Conservation (phyloP, 37 sponge, comb jelly and placozoan genomes). For the Ephydatia muelleri region DNA sequence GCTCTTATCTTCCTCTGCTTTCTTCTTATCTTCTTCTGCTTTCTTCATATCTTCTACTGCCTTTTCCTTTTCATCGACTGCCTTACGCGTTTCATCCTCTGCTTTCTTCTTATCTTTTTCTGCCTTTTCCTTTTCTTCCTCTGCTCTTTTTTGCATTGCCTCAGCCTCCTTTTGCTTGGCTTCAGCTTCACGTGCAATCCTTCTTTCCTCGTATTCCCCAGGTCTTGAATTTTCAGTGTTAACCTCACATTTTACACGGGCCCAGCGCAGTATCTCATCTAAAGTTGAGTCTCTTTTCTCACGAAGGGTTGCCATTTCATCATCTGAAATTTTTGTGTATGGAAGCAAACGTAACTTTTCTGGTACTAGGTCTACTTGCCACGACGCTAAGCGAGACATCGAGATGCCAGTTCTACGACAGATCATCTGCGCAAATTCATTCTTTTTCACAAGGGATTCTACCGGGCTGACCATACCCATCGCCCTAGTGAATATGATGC, state of each 20-base stretch:
- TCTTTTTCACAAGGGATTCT: neutral
- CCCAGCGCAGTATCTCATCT: neutral
- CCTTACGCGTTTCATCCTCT: neutral
- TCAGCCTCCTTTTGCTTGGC: neutral
- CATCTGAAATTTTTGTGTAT: neutral
- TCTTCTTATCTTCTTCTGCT: neutral
- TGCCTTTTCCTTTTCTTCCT: too few relatives aligned
- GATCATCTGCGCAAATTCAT: neutral
- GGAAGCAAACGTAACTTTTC: neutral
- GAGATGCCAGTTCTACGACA: neutral
- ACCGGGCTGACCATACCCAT: neutral
- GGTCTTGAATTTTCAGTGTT: neutral
- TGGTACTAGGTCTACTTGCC: neutral
- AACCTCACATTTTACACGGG: neutral
- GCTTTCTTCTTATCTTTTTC: neutral
- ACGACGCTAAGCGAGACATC: neutral
- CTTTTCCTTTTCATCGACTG: neutral
- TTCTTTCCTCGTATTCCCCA: neutral
- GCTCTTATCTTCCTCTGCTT: neutral
- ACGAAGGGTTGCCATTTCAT: neutral
- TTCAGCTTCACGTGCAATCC: neutral
- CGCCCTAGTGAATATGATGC: neutral
- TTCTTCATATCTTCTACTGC: neutral
- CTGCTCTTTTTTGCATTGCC: neutral
- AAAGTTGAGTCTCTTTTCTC: neutral